Evolutionary conservation across 2,797 vertebrate genomes (phyloP), one percentile per base, ranked within the genome.

Genomic region (Sorex maritimensis): DNA sequence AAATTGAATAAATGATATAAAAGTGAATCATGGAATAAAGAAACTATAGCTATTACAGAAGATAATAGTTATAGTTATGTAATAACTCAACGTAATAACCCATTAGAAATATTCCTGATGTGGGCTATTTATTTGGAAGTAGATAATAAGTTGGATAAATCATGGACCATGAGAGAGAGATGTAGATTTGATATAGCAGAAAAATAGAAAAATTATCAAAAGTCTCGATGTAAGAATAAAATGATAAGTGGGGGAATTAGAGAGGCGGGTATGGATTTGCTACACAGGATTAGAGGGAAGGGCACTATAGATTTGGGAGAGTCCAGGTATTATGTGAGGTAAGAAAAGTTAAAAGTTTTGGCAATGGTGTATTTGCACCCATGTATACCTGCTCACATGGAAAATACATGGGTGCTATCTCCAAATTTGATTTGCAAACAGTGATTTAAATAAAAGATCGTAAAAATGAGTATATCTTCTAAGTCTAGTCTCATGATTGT

Each of bases 81-180:
- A 34, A 34, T 34, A 34, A 34, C 34, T 86, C n/a, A 52, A 46
- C 41, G 65, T 81, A 52, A 94, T 10, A 84, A 80, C 13, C 74
- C 11, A 9, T 9, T 52, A 52, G 49, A 52, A 52, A 52, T 52
- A 52, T 52, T 52, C 49, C 49, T 11, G 49, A 52, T 52, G 49
- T 52, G 49, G 49, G 49, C 13, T 52, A 61, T 34, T 1, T 79
- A 67, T 82, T 78, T 81, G 24, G 34, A 30, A 93, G 46, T 72
- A 90, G 23, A 71, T 52, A 79, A 86, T 75, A 94, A 72, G 2
- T 84, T 86, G 92, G 1, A 21, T 82, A 88, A 93, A 94, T 90
- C 71, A 90, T 68, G 6, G 28, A 46, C 49, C 3, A 28, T 23
- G 28, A 34, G 30, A 63, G 44, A 38, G 0, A 12, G 75, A 14